These are phyloP conservation scores for Drosophila funebris DNA, from an alignment of 1,140 invertebrate genomes.

Conservation along the genomic window DNA sequence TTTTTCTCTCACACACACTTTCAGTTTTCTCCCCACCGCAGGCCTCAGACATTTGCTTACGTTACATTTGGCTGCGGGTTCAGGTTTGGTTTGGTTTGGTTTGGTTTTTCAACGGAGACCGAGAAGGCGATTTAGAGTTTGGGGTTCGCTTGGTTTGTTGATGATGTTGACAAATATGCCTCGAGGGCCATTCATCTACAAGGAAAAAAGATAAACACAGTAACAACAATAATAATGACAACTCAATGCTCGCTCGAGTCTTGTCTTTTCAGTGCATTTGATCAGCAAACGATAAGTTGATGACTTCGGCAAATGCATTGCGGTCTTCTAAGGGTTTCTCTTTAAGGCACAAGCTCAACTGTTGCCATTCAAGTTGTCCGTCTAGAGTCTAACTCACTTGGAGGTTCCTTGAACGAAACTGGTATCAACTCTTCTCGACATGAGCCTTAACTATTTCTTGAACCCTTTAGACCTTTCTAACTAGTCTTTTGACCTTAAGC, in stretches of 20 bases:
- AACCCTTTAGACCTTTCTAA: too few species aligned
- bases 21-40: not conserved
- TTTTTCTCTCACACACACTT: too few species aligned
- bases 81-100: constrained; percentile 8
- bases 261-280: constrained; percentile 29
- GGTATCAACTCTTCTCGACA: too few species aligned
- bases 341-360: not conserved
- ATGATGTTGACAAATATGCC: constrained; percentile 81
- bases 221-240: constrained; percentile 1
- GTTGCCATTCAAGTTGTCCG: too few species aligned
- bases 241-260: constrained; percentile 16
- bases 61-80: constrained; percentile 34
- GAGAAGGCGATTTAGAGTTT: not conserved
- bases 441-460: too few species aligned
- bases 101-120: not conserved
- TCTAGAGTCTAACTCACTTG: not conserved
- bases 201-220: constrained; percentile 51
- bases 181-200: constrained; percentile 55
- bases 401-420: too few species aligned
- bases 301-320: not conserved
- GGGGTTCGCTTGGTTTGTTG: constrained; percentile 24
- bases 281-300: not conserved
- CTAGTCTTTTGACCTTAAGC: too few species aligned
- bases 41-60: not conserved
- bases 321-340: not conserved